These are phyloP conservation scores for Microtus montanus DNA, from an alignment of 2,113 vertebrate genomes.

Conservation along the genomic window DNA sequence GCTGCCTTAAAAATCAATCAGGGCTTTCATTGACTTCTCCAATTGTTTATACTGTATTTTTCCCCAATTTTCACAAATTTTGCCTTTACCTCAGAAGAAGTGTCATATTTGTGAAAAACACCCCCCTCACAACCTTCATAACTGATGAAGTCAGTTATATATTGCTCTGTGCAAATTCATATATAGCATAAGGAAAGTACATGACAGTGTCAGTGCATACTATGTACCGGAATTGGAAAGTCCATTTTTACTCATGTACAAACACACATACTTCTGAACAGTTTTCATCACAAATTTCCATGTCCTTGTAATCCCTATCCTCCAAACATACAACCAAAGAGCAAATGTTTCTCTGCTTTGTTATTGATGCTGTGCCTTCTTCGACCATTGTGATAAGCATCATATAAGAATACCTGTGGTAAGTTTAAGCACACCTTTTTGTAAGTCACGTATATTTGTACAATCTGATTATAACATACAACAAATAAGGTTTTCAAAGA, in stretches of 20 bases:
- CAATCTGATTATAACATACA: not conserved
- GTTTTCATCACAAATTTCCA: not conserved
- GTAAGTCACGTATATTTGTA: not conserved
- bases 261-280: not conserved
- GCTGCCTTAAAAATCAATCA: not conserved
- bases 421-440: not conserved
- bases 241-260: not conserved
- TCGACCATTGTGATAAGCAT: not conserved
- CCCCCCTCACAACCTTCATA: not conserved
- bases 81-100: constrained; percentile 18
- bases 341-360: not conserved
- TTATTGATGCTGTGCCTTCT: not conserved
- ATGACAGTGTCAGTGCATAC: not conserved
- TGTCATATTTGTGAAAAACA: not conserved
- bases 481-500: not conserved
- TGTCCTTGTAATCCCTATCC: too few relatives aligned
- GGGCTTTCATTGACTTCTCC: not conserved
- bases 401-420: not conserved
- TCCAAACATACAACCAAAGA: not conserved
- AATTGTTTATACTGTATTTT: not conserved
- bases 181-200: not conserved
- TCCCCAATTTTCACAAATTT: not conserved
- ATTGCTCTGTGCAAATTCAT: not conserved
- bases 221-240: not conserved
- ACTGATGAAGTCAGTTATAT: not conserved